Base-by-base conservation (phyloP, 2,113 vertebrate species). In the Panurus biarmicus region DNA sequence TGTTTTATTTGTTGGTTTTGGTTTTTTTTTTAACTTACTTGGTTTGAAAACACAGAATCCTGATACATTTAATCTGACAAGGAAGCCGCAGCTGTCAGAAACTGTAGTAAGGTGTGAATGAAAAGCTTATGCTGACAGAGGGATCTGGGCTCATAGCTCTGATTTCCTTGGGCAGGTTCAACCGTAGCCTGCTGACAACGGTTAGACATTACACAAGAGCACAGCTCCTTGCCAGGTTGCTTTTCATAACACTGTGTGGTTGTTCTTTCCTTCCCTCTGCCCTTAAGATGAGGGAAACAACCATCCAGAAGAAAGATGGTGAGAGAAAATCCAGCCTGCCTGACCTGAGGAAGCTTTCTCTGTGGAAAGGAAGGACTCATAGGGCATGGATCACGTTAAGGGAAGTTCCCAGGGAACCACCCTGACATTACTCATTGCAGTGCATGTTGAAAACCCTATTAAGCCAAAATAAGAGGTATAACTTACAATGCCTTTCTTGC, bases 31-130 rank as follows among this genome's bases (percentile, higher is more conserved):
- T 58, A 33, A 54, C n/a, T 84, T 79, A 72, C 21, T 95, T 81
- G 38, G 33, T 85, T 95, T 78, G 81, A 94, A 96, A 95, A 66
- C 21, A 5, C 31, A 25, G 72, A 74, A 29, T 44, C 82, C 94
- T 96, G 94, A 97, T 92, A 54, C 92, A 97, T 97, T 87, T 91
- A 94, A 96, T 94, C 93, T 96, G 97, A 97, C 97, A 97, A 91
- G 89, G 95, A 94, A 96, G 93, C 65, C 65, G 71, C 79, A 96
- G 91, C 95, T 97, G 96, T 97, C 96, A 96, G 87, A 85, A 96
- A 22, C 87, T 96, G 93, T 96, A 92, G 54, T 29, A 94, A 97
- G 94, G 96, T 97, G 96, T 95, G 94, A 96, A 97, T 96, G 96
- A 97, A 96, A 95, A 95, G 92, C 95, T 97, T 97, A 96, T 94